phyloP scores from a whole-genome alignment of 2,888 invertebrate species.

The Exephanes ischioxanthus region DNA sequence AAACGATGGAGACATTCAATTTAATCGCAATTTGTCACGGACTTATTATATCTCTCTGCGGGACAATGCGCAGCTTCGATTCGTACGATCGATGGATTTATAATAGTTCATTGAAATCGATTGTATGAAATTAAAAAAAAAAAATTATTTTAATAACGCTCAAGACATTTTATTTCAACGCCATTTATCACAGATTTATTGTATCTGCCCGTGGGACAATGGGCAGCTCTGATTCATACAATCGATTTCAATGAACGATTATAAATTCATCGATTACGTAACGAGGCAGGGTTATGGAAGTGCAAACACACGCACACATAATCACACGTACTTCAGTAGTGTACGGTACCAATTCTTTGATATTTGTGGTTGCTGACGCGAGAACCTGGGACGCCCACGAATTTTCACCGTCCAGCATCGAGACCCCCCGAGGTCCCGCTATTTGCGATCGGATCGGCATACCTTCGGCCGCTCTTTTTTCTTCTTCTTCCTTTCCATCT shows the following conservation, averaged over 20 bases:
- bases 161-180: not conserved
- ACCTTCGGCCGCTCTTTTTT: slow-evolving; percentile 56
- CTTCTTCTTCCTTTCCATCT: slow-evolving; percentile 12
- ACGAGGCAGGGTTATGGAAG: slow-evolving; percentile 22
- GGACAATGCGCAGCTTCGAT: no score
- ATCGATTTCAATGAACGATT: slow-evolving; percentile 53
- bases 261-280: slow-evolving; percentile 63
- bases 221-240: slow-evolving; percentile 27
- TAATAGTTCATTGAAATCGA: no score
- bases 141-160: not conserved
- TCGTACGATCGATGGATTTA: no score
- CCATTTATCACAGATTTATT: not conserved
- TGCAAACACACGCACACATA: not conserved
- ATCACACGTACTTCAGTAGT: slow-evolving; percentile 18
- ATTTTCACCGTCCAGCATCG: slow-evolving; percentile 86
- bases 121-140: no score
- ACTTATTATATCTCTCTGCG: no score
- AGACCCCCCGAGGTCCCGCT: slow-evolving; percentile 83
- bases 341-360: slow-evolving; percentile 77
- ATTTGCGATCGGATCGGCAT: slow-evolving; percentile 74
- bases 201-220: slow-evolving; percentile 13
- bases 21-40: no score
- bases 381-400: slow-evolving; percentile 87
- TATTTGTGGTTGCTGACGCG: slow-evolving; percentile 72
- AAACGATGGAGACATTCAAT: no score